Conservation (phyloP, 2,113 vertebrate genomes). For the Bos indicus region DNA sequence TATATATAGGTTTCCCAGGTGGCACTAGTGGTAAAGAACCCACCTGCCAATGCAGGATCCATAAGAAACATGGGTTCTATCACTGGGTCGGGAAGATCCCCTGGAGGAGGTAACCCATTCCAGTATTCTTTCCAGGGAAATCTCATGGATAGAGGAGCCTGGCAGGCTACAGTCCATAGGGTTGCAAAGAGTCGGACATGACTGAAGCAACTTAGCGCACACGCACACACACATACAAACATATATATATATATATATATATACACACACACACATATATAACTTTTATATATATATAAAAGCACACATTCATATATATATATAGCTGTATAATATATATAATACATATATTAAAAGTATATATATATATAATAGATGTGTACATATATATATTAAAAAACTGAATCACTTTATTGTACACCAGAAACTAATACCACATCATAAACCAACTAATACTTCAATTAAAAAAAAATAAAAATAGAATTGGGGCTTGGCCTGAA, state of each 20-base stretch:
- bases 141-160: background rate
- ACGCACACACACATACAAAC: background rate
- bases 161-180: background rate
- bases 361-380: background rate
- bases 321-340: background rate
- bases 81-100: background rate
- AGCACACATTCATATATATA: background rate
- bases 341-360: background rate
- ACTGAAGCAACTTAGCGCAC: fast-evolving
- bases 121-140: background rate
- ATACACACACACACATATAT: background rate
- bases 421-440: background rate
- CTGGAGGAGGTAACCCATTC: background rate
- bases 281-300: background rate
- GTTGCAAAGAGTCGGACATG: background rate
- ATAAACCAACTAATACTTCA: background rate
- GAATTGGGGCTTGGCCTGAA: background rate
- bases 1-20: background rate
- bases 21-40: background rate
- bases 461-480: background rate
- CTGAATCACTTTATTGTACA: background rate
- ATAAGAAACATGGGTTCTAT: background rate
- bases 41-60: background rate
- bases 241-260: background rate
- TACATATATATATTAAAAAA: background rate